Base-by-base conservation (phyloP, 2,113 vertebrate species). In the Malurus melanocephalus region DNA sequence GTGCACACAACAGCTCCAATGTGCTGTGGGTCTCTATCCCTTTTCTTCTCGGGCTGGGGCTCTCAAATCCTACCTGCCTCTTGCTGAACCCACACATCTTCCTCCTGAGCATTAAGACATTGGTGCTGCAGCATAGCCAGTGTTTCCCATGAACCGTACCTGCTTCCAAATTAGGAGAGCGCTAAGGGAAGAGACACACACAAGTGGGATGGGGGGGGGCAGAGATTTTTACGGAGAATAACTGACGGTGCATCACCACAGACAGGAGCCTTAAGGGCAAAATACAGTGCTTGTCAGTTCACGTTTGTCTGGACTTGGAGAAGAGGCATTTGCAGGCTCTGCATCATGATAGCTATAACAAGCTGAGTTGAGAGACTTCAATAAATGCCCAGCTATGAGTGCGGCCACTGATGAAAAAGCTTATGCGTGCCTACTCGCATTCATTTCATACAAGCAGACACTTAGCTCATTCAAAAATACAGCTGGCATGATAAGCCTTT, bases 251-350 rank as follows among this genome's bases (percentile, higher is more conserved):
- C 87, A 94, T 92, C 85, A 80, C 74, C 85, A 78, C 59, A 90
- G 95, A 96, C 96, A 95, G 95, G 85, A 95, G 95, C 95, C 95
- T 96, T 95, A 92, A 95, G 94, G 95, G 95, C 95, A 96, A 96
- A 96, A 95, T 95, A 95, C 88, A 95, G 94, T 75, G 91, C 92
- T 89, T 96, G 95, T 96, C 95, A 96, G 90, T 95, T 96, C 94
- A 89, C 33, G 80, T 96, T 96, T 96, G 90, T 86, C 95, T 95
- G 88, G 74, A 48, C 85, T 87, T 5, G 0, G 82, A 93, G 95
- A 95, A 96, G 87, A 95, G 90, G 87, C 94, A 81, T 95, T 94
- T 94, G 79, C 91, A 90, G 91, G 86, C 90, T 93, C 89, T 87
- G 93, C 92, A 92, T 89, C 90, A 30, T 78, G 95, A 94, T 96